Percentiles rank a stretch among this genome's conserved stretches.
These are phyloP conservation scores for Misgurnus anguillicaudatus DNA, from an alignment of 2,113 vertebrate species.

Conservation along the genomic window DNA sequence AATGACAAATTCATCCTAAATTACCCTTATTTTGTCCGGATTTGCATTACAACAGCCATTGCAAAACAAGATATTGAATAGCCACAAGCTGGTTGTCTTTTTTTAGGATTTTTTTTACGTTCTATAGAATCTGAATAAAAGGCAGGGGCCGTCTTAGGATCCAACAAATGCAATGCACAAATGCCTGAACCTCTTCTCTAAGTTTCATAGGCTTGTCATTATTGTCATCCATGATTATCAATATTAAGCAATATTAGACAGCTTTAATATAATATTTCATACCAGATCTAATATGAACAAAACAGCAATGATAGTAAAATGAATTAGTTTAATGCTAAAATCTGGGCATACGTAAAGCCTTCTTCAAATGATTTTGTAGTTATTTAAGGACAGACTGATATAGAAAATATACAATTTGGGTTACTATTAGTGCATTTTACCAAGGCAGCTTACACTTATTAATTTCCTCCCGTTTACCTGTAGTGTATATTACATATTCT, in stretches of 20 bases:
- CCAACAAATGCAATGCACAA: neutral
- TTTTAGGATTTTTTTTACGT: neutral
- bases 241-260: conserved; percentile 55
- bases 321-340: conserved; percentile 48
- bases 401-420: conserved; percentile 52
- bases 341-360: too few species aligned
- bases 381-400: conserved; percentile 31
- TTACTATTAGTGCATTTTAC: conserved; percentile 52
- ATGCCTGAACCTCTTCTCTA: conserved; percentile 10
- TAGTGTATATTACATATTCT: too few species aligned
- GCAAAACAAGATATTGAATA: conserved; percentile 1
- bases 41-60: neutral
- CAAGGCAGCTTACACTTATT: too few species aligned
- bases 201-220: conserved; percentile 54
- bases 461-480: too few species aligned
- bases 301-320: conserved; percentile 41
- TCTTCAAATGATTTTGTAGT: conserved; percentile 43
- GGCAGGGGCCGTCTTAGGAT: neutral
- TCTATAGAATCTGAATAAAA: neutral
- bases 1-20: conserved; percentile 10
- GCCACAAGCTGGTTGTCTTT: neutral
- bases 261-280: conserved; percentile 58
- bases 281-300: conserved; percentile 48
- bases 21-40: neutral
- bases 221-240: conserved; percentile 64